phyloP scores from a whole-genome alignment of 1,140 invertebrate genomes.

The Achatina immaculata region DNA sequence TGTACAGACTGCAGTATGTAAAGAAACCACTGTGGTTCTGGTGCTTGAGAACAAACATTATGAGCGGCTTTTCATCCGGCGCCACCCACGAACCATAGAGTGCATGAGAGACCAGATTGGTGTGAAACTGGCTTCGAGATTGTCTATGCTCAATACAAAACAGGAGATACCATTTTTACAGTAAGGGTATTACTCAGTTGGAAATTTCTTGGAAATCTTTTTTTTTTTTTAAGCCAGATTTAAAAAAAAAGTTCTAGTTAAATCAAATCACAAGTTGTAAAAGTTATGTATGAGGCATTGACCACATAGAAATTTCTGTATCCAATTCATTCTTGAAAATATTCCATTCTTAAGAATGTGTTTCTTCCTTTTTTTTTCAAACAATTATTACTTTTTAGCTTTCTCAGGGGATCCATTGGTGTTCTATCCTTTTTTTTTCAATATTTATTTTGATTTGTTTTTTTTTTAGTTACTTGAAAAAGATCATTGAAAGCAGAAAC shows the following conservation, averaged over 20 bases:
- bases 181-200: no score
- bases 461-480: slow-evolving; percentile 28
- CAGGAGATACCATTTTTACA: slow-evolving; percentile 51
- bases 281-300: no score
- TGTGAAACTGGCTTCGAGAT: slow-evolving; percentile 50
- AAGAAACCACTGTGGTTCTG: slow-evolving; percentile 67
- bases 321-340: no score
- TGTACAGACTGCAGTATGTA: slow-evolving; percentile 66
- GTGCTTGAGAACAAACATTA: slow-evolving; percentile 69
- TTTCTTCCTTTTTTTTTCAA: no score
- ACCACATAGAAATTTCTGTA: no score
- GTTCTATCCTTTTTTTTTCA: no score
- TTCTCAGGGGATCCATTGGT: no score
- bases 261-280: no score
- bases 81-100: slow-evolving; percentile 64
- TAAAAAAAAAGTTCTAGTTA: not conserved
- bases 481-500: slow-evolving; percentile 43
- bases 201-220: slow-evolving; percentile 16
- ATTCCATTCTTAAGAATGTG: no score
- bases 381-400: no score
- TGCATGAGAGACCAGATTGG: slow-evolving; percentile 55
- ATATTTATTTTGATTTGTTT: not conserved
- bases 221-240: not conserved
- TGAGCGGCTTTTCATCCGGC: slow-evolving; percentile 53
- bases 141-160: slow-evolving; percentile 47